Evolutionary conservation across 1,140 invertebrate species (phyloP), one percentile per base, ranked within the genome.

Genomic region (Aphaenogaster rudis): DNA sequence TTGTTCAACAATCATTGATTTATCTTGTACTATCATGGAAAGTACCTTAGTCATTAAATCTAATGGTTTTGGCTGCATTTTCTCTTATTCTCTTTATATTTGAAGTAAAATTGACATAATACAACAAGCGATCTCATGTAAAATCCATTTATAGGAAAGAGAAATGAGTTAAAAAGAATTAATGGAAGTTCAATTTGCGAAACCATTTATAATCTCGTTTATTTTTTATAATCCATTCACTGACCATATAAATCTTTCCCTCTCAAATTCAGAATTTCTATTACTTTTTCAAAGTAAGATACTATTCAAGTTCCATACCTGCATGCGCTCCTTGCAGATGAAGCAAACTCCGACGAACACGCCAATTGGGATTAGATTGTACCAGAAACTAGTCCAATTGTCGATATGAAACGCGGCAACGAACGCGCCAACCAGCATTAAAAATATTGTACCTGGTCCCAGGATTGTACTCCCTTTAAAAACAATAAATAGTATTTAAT

Each of bases 381-480:
- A 97, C 33, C 96, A 95, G 81, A 98, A 98, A 88, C 98, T 97
- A 1, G 96, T 96, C 96, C 97, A 98, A 91, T 98, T 98, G 84
- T 97, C 96, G 85, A 98, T 97, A 42, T 96, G 96, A 90, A 98
- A 98, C 1, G 98, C 97, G 7, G 98, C 97, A 0, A 98, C 97
- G 90, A 98, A 97, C 2, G 98, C 98, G 88, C 98, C 98, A 6
- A 98, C 97, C 95, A 99, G 97, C 98, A 99, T 99, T 57, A 98
- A 96, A 91, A 98, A 98, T 76, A 98, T 98, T 4, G 98, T 98
- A 52, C 97, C 98, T 15, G 98, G 97, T 52, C 97, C 98, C 69
- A 98, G 95, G 81, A 98, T 96, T 11, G 97, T 98, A 85, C 97
- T 97, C 42, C 97, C 96, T 97, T 97, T 96, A 90, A 97, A 79